Evolutionary conservation across 2,113 vertebrate species (phyloP).

Genomic region (Diphyllodes magnificus): DNA sequence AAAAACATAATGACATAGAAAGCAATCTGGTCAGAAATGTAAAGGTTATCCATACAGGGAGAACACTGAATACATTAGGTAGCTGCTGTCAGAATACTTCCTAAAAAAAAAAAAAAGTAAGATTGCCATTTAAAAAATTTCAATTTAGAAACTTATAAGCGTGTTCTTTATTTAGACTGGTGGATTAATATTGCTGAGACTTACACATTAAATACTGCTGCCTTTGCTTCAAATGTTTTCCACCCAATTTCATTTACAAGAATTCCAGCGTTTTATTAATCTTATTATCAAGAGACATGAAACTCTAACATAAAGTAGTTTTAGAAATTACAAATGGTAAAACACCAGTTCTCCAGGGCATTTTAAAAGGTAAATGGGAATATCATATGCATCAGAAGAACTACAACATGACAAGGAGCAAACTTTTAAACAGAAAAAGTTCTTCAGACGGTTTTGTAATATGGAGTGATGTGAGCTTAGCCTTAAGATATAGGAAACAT

Average conservation of each 20-base stretch:
- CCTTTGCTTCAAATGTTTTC: constrained; percentile 33
- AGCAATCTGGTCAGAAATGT: neutral
- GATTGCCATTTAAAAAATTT: neutral
- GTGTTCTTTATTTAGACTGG: neutral
- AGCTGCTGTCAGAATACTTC: neutral
- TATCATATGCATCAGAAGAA: constrained; percentile 48
- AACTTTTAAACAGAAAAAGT: constrained; percentile 37
- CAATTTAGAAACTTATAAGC: neutral
- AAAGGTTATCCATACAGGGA: neutral
- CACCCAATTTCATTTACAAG: constrained; percentile 44
- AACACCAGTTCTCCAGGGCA: constrained; percentile 34
- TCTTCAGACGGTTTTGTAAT: neutral
- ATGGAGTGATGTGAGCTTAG: neutral
- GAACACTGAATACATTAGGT: neutral
- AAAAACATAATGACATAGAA: neutral
- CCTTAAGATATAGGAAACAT: neutral
- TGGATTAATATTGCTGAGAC: constrained; percentile 8
- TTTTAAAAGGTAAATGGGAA: constrained; percentile 54
- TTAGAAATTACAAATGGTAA: constrained; percentile 56
- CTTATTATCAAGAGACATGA: constrained; percentile 55
- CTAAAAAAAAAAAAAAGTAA: neutral
- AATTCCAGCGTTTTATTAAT: constrained; percentile 61
- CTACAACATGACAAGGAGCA: constrained; percentile 43
- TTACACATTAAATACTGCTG: constrained; percentile 34
- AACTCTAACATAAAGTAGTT: constrained; percentile 57